Evolutionary conservation across 2,113 vertebrate genomes (phyloP), one percentile per base, ranked within the genome.

Genomic region (Phodopus roborovskii): DNA sequence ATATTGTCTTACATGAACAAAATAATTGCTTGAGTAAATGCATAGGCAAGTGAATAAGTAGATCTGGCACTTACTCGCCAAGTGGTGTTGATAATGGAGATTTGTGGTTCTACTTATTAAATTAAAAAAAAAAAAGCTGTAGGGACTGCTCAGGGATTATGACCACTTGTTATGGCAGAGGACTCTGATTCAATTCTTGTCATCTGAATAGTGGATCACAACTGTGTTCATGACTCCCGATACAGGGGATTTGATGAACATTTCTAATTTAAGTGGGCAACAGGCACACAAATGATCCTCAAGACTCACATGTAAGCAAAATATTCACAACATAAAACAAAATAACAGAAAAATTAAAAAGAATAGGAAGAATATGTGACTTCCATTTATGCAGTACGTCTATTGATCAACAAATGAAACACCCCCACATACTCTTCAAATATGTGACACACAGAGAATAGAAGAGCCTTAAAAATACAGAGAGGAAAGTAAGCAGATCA

Each of bases 41-140:
- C 45, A 42, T 78, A 13, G 45, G 22, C 83, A 12, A 24, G 91
- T 73, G 30, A 81, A 74, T 20, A 6, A 50, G 42, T 48, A 75
- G 22, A 16, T 82, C 33, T 19, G 12, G 20, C 39, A 53, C 33
- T 90, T 92, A 7, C 24, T 88, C 28, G 86, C 7, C 0, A 74
- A 53, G 10, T 7, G 86, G 12, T 94, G 78, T 97, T 98, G 50
- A 62, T 98, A 94, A 97, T 95, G 94, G 98, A 97, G 71, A 22
- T 94, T 15, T 77, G 13, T 70, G 19, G 60, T 75, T n/a, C 71
- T 3, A 56, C 85, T 39, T 75, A 81, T 45, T 86, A 20, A 94
- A 66, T 92, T n/a, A 53, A 77, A 60, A 88, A 94, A 58, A 60
- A 20, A 60, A 82, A 81, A 11, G 11, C 56, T 42, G 11, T 26